These are phyloP conservation scores for Lordiphosa stackelbergi DNA, from an alignment of 1,140 invertebrate species.

Conservation along the genomic window DNA sequence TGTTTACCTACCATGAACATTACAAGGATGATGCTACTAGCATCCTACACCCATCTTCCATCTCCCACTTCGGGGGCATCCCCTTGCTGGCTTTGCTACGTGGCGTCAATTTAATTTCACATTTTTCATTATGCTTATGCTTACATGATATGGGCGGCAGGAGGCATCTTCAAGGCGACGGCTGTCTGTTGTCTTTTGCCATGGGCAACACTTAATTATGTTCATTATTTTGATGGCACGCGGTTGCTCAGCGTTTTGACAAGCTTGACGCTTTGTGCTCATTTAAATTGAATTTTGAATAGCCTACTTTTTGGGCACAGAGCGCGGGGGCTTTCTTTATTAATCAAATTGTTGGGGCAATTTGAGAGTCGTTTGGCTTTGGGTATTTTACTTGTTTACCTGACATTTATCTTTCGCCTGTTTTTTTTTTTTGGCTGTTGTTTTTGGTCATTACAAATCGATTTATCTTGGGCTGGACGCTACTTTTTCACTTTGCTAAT, in stretches of 20 bases:
- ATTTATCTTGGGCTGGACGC: slow-evolving; percentile 57
- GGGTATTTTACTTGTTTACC: slow-evolving; percentile 42
- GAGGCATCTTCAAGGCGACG: slow-evolving; percentile 13
- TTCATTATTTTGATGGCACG: slow-evolving; percentile 73
- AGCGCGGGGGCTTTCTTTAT: slow-evolving; percentile 39
- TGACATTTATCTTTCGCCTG: slow-evolving; percentile 48
- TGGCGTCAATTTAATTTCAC: slow-evolving; percentile 72
- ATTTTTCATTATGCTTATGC: slow-evolving; percentile 71
- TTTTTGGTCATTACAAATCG: slow-evolving; percentile 71
- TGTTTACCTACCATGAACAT: slow-evolving; percentile 72
- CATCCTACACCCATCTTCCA: slow-evolving; percentile 2
- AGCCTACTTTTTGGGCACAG: slow-evolving; percentile 25
- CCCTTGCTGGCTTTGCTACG: slow-evolving; percentile 24
- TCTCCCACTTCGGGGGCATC: not conserved
- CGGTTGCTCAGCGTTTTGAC: slow-evolving; percentile 52
- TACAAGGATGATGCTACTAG: slow-evolving; percentile 51
- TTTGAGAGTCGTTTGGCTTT: slow-evolving; percentile 17
- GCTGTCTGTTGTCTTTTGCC: slow-evolving; percentile 50
- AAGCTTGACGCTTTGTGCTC: slow-evolving; percentile 46
- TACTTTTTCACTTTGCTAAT: slow-evolving; percentile 23
- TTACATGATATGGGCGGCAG: slow-evolving; percentile 7
- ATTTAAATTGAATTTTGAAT: slow-evolving; percentile 71
- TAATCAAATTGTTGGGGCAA: slow-evolving; percentile 53
- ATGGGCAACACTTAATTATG: slow-evolving; percentile 74
- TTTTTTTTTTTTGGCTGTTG: not conserved